These are phyloP conservation scores for Leontopithecus rosalia DNA, from an alignment of 2,797 vertebrate species.

Conservation along the genomic window DNA sequence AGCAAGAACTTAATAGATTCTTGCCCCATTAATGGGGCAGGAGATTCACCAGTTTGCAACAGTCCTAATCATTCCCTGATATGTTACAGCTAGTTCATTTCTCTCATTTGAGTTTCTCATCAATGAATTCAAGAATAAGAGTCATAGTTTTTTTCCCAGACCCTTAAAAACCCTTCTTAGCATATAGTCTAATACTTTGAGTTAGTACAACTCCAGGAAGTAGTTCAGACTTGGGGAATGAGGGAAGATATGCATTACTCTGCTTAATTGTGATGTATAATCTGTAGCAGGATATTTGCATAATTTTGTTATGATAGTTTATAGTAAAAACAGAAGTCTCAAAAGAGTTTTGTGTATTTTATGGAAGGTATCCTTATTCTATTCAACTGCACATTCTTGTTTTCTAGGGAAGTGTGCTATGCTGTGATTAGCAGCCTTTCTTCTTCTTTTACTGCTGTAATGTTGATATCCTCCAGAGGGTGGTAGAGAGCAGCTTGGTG, in stretches of 20 bases:
- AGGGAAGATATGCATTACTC: neutral
- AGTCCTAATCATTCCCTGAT: neutral
- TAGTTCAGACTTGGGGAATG: neutral
- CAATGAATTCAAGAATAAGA: neutral
- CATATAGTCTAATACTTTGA: neutral
- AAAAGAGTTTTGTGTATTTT: neutral
- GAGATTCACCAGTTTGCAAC: neutral
- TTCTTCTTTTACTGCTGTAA: neutral
- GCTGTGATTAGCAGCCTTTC: neutral
- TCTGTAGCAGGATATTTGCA: neutral
- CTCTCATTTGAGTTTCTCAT: neutral
- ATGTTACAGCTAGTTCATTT: neutral
- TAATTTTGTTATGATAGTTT: neutral
- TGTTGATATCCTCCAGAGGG: constrained; percentile 38
- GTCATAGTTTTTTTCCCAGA: neutral
- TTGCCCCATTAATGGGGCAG: neutral
- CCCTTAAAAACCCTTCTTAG: neutral
- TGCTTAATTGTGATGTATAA: neutral
- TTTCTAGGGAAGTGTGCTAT: neutral
- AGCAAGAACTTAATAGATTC: neutral
- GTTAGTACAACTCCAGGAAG: neutral
- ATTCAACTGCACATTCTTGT: neutral
- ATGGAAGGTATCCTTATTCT: neutral
- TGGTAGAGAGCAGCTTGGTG: constrained; percentile 44
- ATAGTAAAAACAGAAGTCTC: neutral